A percentile compares a stretch with the other conserved stretches of the same genome.
These are phyloP conservation scores for Ailuropoda melanoleuca DNA, from an alignment of 2,113 vertebrate genomes.

Conservation along the genomic window DNA sequence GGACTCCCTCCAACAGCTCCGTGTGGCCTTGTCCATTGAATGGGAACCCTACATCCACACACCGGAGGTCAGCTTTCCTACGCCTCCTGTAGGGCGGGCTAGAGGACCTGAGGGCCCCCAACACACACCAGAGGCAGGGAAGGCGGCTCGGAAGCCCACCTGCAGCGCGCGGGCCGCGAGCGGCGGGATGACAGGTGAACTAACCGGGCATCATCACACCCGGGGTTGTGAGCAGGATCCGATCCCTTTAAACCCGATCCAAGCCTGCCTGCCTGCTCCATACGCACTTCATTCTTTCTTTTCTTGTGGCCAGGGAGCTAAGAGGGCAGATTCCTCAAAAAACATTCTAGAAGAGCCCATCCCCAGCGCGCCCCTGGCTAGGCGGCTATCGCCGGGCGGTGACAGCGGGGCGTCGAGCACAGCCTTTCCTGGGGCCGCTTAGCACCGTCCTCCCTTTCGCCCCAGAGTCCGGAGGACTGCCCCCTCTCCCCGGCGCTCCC, in stretches of 20 bases:
- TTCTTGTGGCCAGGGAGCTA: background rate
- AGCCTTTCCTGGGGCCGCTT: background rate
- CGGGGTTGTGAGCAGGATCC: background rate
- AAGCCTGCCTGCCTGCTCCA: background rate
- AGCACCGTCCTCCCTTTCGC: background rate
- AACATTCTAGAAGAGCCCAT: background rate
- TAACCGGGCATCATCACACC: background rate
- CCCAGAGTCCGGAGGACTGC: too few species aligned
- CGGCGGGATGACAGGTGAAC: background rate
- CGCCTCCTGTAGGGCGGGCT: background rate
- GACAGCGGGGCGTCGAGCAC: background rate
- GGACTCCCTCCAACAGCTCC: background rate
- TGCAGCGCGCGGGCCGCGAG: background rate
- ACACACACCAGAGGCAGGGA: background rate
- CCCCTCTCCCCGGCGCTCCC: background rate
- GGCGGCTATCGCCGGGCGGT: background rate
- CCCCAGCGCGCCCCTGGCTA: too few species aligned
- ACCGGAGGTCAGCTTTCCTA: background rate
- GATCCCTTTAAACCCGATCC: constrained; percentile 1
- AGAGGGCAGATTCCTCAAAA: background rate
- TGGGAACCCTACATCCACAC: background rate
- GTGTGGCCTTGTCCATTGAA: background rate
- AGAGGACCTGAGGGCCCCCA: background rate
- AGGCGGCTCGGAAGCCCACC: background rate
- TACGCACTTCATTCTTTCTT: background rate